phyloP scores from a whole-genome alignment of 2,797 vertebrate species.

The Sciaenops ocellatus region DNA sequence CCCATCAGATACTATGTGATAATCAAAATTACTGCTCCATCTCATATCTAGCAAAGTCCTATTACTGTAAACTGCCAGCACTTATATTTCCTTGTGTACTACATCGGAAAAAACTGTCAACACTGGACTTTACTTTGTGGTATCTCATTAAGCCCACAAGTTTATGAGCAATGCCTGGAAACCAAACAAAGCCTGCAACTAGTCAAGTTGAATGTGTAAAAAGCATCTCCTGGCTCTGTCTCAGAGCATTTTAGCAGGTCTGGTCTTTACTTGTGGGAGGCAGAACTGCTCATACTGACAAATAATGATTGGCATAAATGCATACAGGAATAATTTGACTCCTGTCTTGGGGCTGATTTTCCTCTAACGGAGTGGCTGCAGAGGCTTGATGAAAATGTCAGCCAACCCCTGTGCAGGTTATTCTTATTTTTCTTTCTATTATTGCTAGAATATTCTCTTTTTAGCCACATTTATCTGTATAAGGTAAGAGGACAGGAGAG shows the following conservation, averaged over 20 bases:
- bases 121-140: neutral
- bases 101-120: neutral
- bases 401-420: neutral
- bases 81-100: neutral
- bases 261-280: constrained; percentile 10
- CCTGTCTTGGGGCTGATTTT: constrained; percentile 38
- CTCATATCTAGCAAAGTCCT: neutral
- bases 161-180: constrained; percentile 2
- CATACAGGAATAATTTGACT: constrained; percentile 58
- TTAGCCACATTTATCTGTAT: constrained; percentile 36
- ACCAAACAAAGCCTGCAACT: neutral
- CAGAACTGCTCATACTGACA: constrained; percentile 38
- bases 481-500: constrained; percentile 15
- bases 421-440: constrained; percentile 8
- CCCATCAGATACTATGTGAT: constrained; percentile 10
- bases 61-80: constrained; percentile 6
- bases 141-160: neutral
- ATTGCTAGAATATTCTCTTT: constrained; percentile 32
- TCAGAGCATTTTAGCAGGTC: neutral
- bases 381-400: constrained; percentile 29
- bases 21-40: constrained; percentile 10
- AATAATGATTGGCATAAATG: constrained; percentile 50
- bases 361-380: constrained; percentile 20
- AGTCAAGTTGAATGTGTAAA: neutral
- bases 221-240: constrained; percentile 6